Evolutionary conservation across 2,113 vertebrate species (phyloP).

Genomic region (Phrynocephalus versicolor): DNA sequence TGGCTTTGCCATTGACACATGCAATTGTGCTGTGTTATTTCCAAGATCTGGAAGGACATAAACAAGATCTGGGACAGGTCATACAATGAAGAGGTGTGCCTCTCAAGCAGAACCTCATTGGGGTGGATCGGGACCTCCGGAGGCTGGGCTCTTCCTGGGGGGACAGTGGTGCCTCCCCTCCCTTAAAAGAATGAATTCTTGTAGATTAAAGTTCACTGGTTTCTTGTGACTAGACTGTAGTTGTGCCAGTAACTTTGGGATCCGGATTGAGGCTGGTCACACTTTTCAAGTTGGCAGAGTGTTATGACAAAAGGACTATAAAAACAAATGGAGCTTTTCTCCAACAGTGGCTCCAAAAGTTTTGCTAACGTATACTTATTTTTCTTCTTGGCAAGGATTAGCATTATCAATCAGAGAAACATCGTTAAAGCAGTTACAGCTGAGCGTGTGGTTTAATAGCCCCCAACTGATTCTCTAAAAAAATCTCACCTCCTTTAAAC

Average conservation of each 20-base stretch:
- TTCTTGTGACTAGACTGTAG: not conserved
- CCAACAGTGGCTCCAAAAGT: constrained; percentile 4
- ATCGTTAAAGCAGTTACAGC: not conserved
- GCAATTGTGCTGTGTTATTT: too few relatives aligned
- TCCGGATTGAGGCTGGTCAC: not conserved
- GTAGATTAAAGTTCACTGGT: accelerated
- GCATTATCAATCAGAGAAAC: not conserved
- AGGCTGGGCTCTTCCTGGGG: too few relatives aligned
- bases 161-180: not conserved
- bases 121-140: too few relatives aligned
- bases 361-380: not conserved
- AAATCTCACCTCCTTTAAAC: constrained; percentile 6
- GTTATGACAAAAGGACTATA: not conserved
- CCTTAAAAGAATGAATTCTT: not conserved
- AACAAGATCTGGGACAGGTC: too few relatives aligned
- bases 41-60: too few relatives aligned
- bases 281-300: not conserved
- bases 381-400: not conserved
- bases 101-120: too few relatives aligned
- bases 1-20: not conserved
- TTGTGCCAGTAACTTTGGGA: not conserved
- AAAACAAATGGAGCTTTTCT: constrained; percentile 17
- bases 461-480: not conserved
- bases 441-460: not conserved
- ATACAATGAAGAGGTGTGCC: too few relatives aligned